Evolutionary conservation across 2,888 invertebrate species (phyloP).

Genomic region (Mayetiola destructor): DNA sequence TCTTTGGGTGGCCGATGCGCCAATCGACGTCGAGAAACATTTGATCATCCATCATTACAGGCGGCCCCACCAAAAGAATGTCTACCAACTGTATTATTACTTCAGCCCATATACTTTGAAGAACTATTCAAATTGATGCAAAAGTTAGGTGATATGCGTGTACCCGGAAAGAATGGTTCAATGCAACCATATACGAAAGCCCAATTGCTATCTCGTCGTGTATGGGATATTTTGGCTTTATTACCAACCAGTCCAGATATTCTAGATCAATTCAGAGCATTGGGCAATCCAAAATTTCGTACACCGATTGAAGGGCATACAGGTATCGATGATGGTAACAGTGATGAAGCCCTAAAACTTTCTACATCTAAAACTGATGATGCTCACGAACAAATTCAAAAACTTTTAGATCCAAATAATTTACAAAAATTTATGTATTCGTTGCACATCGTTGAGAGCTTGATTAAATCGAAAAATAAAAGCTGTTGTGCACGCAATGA

Average conservation of each 20-base stretch:
- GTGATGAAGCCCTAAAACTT: not conserved
- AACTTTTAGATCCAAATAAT: slow-evolving; percentile 71
- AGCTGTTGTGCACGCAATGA: slow-evolving; percentile 14
- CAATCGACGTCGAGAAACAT: slow-evolving; percentile 37
- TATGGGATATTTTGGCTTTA: slow-evolving; percentile 88
- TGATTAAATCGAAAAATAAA: slow-evolving; percentile 32
- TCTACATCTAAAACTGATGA: slow-evolving; percentile 19
- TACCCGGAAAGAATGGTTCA: slow-evolving; percentile 54
- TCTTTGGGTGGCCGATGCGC: slow-evolving; percentile 60
- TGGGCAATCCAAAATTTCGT: slow-evolving; percentile 28
- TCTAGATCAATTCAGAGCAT: slow-evolving; percentile 67
- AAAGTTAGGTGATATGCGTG: slow-evolving; percentile 74
- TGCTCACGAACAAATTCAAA: slow-evolving; percentile 40
- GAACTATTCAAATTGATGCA: slow-evolving; percentile 84
- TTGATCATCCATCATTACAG: slow-evolving; percentile 70
- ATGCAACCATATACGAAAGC: slow-evolving; percentile 69
- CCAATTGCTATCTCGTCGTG: slow-evolving; percentile 74
- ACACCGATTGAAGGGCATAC: not conserved
- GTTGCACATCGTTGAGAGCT: slow-evolving; percentile 73
- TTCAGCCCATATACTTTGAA: slow-evolving; percentile 79
- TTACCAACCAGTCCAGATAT: slow-evolving; percentile 80
- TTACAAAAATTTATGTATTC: slow-evolving; percentile 93
- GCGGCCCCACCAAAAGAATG: slow-evolving; percentile 76
- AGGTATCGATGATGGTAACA: not conserved
- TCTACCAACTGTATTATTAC: slow-evolving; percentile 67